phyloP scores from a whole-genome alignment of 2,888 invertebrate genomes.

The Dasypogon diadema region DNA sequence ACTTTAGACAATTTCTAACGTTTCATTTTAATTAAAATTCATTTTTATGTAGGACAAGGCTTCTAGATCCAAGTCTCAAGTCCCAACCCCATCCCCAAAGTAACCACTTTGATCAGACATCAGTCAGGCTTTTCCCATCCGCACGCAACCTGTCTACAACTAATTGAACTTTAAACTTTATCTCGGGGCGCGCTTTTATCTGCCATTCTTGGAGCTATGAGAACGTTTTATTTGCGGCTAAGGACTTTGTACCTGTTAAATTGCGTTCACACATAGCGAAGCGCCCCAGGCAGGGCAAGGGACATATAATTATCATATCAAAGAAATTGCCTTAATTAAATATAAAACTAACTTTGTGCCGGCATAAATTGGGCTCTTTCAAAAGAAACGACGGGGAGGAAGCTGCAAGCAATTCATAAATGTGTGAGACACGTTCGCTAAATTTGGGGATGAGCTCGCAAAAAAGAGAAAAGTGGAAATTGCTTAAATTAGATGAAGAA shows the following conservation, averaged over 20 bases:
- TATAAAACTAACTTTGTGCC: constrained; percentile 43
- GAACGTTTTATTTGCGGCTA: constrained; percentile 14
- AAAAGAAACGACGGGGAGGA: constrained; percentile 8
- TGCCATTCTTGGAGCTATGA: neutral
- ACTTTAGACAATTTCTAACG: neutral
- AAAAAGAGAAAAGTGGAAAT: constrained; percentile 22
- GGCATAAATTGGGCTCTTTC: constrained; percentile 41
- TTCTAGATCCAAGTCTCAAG: neutral
- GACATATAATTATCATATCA: constrained; percentile 40
- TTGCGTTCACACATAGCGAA: constrained; percentile 20
- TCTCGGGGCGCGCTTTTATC: constrained; percentile 39
- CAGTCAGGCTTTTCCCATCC: constrained; percentile 1
- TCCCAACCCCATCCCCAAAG: neutral
- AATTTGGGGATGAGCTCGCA: constrained; percentile 30
- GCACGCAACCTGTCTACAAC: constrained; percentile 8
- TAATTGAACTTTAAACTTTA: constrained; percentile 46
- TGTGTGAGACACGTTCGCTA: constrained; percentile 45
- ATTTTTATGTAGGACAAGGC: constrained; percentile 38
- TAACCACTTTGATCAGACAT: constrained; percentile 20
- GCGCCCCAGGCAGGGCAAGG: neutral
- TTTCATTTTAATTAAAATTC: constrained; percentile 40
- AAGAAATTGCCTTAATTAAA: constrained; percentile 49
- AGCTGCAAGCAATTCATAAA: constrained; percentile 23
- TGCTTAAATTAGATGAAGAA: constrained; percentile 2
- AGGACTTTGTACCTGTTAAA: neutral